Evolutionary conservation across 1,140 invertebrate species (phyloP).

Genomic region (Pogonognathellus flavescens): DNA sequence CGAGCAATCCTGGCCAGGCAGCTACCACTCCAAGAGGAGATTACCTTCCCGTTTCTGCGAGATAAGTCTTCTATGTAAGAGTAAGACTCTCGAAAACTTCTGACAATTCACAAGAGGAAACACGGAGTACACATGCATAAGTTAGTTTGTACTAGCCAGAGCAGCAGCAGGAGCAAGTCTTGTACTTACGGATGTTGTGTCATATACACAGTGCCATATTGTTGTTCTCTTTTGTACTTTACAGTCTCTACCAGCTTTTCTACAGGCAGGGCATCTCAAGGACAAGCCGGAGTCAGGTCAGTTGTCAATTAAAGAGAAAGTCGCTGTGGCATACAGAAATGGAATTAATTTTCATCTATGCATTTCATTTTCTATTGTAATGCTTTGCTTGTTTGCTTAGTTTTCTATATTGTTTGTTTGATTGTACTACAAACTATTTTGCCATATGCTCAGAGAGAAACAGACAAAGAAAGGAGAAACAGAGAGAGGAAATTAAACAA

Average conservation of each 20-base stretch:
- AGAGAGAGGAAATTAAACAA: not conserved
- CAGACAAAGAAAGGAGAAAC: no score
- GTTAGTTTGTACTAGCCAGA: not conserved
- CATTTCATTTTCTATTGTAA: not conserved
- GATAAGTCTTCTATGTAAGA: slow-evolving; percentile 12
- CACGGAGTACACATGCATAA: slow-evolving; percentile 33
- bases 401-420: no score
- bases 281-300: not conserved
- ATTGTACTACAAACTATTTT: no score
- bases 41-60: slow-evolving; percentile 29
- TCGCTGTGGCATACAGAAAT: not conserved
- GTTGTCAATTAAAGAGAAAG: slow-evolving; percentile 16
- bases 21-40: not conserved
- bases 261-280: not conserved
- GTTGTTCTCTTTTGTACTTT: not conserved
- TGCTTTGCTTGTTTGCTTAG: not conserved
- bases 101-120: slow-evolving; percentile 42
- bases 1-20: not conserved
- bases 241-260: not conserved
- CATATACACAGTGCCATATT: not conserved
- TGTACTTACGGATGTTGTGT: not conserved
- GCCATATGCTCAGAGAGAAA: no score
- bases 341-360: slow-evolving; percentile 25
- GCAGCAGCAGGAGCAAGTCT: not conserved
- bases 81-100: slow-evolving; percentile 41